Evolutionary conservation across 2,888 invertebrate species (phyloP).

Genomic region (Lasius fuliginosus): DNA sequence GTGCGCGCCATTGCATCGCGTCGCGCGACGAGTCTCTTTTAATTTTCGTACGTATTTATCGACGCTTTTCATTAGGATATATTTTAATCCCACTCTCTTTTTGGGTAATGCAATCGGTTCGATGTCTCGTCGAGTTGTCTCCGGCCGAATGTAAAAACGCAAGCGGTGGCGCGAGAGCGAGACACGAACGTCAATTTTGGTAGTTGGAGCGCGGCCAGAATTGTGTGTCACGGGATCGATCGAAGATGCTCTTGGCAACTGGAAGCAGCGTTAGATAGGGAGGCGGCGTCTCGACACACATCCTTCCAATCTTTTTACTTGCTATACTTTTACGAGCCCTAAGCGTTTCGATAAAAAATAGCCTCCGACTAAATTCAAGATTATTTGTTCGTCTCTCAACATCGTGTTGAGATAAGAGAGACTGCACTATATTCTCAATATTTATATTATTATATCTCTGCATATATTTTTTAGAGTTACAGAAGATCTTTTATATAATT

Average conservation of each 20-base stretch:
- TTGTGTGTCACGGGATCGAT: conserved; percentile 82
- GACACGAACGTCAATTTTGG: conserved; percentile 79
- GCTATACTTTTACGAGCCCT: conserved; percentile 32
- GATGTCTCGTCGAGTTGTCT: conserved; percentile 45
- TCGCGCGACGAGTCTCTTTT: not conserved
- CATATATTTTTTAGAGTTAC: not conserved
- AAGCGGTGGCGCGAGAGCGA: conserved; percentile 50
- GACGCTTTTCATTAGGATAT: conserved; percentile 30
- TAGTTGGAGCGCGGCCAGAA: conserved; percentile 82
- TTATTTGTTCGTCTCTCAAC: conserved; percentile 16
- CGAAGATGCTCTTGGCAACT: conserved; percentile 70
- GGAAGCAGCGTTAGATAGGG: conserved; percentile 42
- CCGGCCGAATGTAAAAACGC: conserved; percentile 56
- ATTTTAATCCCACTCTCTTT: conserved; percentile 1
- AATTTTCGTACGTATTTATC: conserved; percentile 24
- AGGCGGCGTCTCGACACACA: conserved; percentile 38
- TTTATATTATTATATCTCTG: not conserved
- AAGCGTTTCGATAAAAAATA: not conserved
- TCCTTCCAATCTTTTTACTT: conserved; percentile 43
- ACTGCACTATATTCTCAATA: not conserved
- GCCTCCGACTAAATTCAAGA: not conserved
- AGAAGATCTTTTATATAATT: not conserved
- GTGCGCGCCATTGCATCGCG: not conserved
- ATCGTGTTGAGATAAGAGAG: not conserved
- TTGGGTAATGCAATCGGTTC: conserved; percentile 22